phyloP scores from a whole-genome alignment of 1,140 invertebrate genomes.

The Nylanderia fulva region DNA sequence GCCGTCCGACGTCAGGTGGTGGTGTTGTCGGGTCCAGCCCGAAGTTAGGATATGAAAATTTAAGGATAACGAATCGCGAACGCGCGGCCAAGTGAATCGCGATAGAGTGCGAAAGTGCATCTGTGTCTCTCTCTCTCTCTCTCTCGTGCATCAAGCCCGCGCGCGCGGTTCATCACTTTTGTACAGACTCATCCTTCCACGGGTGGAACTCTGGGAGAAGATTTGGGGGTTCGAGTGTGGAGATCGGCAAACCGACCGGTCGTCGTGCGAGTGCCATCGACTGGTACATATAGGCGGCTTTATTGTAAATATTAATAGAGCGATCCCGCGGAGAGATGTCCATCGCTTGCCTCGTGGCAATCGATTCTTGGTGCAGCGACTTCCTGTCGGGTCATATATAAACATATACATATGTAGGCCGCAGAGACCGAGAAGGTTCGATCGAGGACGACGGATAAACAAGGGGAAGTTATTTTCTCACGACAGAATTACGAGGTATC shows the following conservation, averaged over 20 bases:
- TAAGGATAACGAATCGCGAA: slow-evolving; percentile 49
- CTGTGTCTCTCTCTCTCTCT: no score
- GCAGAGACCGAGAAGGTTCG: slow-evolving; percentile 9
- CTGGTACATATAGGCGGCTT: slow-evolving; percentile 55
- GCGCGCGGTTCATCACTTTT: slow-evolving; percentile 69
- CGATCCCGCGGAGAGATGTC: slow-evolving; percentile 44
- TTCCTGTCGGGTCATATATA: slow-evolving; percentile 53
- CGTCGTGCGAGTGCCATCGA: slow-evolving; percentile 53
- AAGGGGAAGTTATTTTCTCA: background rate
- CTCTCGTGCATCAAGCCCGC: slow-evolving; percentile 40
- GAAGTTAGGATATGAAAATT: slow-evolving; percentile 70
- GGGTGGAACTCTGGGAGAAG: slow-evolving; percentile 48
- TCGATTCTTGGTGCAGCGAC: slow-evolving; percentile 56
- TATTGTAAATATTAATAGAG: slow-evolving; percentile 72
- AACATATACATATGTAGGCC: background rate
- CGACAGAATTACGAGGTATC: background rate
- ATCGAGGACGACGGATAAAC: background rate
- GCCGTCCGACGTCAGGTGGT: slow-evolving; percentile 68
- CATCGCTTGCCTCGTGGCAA: slow-evolving; percentile 61
- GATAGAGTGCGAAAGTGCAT: slow-evolving; percentile 51
- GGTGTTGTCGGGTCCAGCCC: slow-evolving; percentile 61
- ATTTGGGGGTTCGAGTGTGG: slow-evolving; percentile 43
- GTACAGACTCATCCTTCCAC: slow-evolving; percentile 77
- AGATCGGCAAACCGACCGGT: slow-evolving; percentile 25
- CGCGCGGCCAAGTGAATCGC: slow-evolving; percentile 25